Percentiles rank a stretch among this genome's conserved stretches.
Evolutionary conservation across 1,140 invertebrate species (phyloP).

Genomic region (Macrobrachium nipponense): DNA sequence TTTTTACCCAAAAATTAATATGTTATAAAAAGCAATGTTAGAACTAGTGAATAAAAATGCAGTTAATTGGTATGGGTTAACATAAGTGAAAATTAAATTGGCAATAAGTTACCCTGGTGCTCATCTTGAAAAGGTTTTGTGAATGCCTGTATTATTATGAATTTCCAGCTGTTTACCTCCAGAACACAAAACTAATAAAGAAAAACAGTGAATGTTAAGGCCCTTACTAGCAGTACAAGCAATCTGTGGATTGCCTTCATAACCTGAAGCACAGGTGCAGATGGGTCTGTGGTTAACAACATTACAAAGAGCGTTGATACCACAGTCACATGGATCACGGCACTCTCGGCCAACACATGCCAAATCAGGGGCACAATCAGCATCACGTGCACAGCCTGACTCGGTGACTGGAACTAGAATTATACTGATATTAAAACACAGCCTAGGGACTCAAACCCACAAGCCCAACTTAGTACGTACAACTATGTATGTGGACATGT

Average conservation of each 20-base stretch:
- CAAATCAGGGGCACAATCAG: constrained; percentile 79
- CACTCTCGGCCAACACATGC: constrained; percentile 77
- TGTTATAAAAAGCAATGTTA: background rate
- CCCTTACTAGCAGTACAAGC: constrained; percentile 65
- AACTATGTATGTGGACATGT: too few species aligned
- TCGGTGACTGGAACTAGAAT: constrained; percentile 52
- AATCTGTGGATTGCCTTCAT: constrained; percentile 67
- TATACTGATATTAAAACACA: too few species aligned
- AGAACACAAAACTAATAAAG: constrained; percentile 5
- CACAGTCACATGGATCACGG: constrained; percentile 84
- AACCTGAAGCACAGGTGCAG: constrained; percentile 66
- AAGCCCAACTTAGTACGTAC: too few species aligned
- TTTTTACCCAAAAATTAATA: background rate
- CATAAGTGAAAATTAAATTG: too few species aligned
- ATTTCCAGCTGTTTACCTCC: background rate
- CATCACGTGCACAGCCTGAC: constrained; percentile 76
- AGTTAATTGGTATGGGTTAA: too few species aligned
- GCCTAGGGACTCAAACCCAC: too few species aligned
- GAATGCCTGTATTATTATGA: too few species aligned
- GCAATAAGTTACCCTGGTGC: too few species aligned
- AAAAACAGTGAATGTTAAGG: constrained; percentile 34
- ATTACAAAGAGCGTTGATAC: constrained; percentile 80
- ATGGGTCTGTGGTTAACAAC: constrained; percentile 64
- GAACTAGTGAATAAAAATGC: background rate
- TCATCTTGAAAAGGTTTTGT: too few species aligned